Evolutionary conservation across 2,888 invertebrate genomes (phyloP).

Genomic region (Ichneumon xanthorius): DNA sequence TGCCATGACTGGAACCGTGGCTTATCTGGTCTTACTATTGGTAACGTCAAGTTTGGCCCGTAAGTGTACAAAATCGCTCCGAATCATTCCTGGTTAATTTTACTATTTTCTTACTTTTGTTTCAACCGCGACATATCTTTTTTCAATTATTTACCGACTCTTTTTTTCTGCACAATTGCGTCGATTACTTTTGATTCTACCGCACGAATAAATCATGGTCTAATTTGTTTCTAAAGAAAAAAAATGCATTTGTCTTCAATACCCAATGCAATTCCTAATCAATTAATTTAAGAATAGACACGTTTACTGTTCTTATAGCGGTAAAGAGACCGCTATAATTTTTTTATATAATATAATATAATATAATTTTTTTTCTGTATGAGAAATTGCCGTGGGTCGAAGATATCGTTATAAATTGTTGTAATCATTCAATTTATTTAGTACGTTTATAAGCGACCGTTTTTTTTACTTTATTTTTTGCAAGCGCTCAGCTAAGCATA

Average conservation of each 20-base stretch:
- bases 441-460: neutral
- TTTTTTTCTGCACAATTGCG: neutral
- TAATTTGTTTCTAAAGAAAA: neutral
- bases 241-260: neutral
- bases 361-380: neutral
- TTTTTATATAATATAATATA: neutral
- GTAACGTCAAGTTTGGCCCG: slow-evolving; percentile 52
- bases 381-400: neutral
- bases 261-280: neutral
- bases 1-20: slow-evolving; percentile 59
- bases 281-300: neutral
- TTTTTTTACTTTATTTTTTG: neutral
- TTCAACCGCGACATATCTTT: neutral
- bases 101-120: neutral
- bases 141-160: neutral
- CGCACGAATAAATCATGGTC: neutral
- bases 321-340: neutral
- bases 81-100: neutral
- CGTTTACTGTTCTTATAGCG: neutral
- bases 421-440: neutral
- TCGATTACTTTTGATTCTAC: neutral
- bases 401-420: neutral
- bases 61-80: slow-evolving; percentile 22
- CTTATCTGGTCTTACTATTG: slow-evolving; percentile 50
- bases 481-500: neutral